These are phyloP conservation scores for Eupithecia vulgata DNA, from an alignment of 2,888 invertebrate genomes.

Conservation along the genomic window DNA sequence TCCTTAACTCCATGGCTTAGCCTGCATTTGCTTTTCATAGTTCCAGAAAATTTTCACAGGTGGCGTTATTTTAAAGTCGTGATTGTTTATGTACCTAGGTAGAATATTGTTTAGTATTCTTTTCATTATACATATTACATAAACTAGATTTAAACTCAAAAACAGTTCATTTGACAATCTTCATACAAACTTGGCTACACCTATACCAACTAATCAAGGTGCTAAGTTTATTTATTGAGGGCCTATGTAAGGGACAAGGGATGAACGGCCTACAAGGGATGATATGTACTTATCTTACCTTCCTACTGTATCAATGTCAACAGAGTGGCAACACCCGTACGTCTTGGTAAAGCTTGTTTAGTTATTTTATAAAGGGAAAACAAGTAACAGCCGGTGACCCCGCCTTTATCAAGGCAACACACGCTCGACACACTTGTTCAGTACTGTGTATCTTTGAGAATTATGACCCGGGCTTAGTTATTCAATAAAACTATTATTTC, in stretches of 20 bases:
- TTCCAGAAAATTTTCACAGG: constrained; percentile 45
- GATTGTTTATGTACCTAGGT: neutral
- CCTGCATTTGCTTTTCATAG: constrained; percentile 9
- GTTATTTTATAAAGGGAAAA: constrained; percentile 14
- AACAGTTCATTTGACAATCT: neutral
- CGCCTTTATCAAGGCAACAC: constrained; percentile 6
- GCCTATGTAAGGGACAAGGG: neutral
- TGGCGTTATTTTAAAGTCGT: constrained; percentile 35
- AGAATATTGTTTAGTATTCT: neutral
- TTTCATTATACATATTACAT: neutral
- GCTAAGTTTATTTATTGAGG: neutral
- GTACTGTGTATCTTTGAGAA: constrained; percentile 1
- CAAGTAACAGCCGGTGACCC: constrained; percentile 5
- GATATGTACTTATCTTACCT: constrained; percentile 7
- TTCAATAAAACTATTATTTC: constrained; percentile 11
- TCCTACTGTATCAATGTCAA: constrained; percentile 8
- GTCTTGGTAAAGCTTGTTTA: constrained; percentile 13
- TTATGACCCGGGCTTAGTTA: neutral
- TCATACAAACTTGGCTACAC: neutral
- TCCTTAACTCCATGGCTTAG: neutral
- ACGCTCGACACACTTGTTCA: constrained; percentile 2
- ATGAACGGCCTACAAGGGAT: constrained; percentile 1
- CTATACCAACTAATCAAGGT: neutral
- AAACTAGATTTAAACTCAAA: neutral
- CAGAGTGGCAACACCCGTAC: constrained; percentile 1